phyloP scores from a whole-genome alignment of 1,140 invertebrate species.

The Aphidius ervi region DNA sequence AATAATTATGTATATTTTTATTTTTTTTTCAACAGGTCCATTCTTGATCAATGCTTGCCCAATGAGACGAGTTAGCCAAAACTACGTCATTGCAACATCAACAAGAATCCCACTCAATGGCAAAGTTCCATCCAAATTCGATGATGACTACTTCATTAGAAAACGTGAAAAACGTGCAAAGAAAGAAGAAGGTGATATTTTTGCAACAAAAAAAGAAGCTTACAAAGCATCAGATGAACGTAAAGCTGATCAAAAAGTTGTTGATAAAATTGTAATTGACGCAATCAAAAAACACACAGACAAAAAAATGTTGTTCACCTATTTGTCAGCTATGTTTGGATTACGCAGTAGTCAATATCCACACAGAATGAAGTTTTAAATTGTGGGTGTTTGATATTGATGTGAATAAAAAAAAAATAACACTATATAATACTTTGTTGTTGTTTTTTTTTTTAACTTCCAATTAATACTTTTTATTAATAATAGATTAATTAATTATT shows the following conservation, averaged over 20 bases:
- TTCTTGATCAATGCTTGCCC: slow-evolving; percentile 88
- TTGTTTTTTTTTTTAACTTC: too few species aligned
- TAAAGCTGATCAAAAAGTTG: slow-evolving; percentile 86
- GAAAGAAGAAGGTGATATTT: slow-evolving; percentile 84
- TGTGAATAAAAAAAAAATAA: too few species aligned
- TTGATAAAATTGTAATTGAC: slow-evolving; percentile 77
- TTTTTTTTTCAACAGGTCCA: slow-evolving; percentile 58
- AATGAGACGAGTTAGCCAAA: slow-evolving; percentile 89
- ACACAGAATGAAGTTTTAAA: slow-evolving; percentile 94
- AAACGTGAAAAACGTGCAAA: slow-evolving; percentile 67
- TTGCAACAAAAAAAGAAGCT: slow-evolving; percentile 82
- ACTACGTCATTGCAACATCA: slow-evolving; percentile 92
- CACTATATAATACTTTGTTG: too few species aligned
- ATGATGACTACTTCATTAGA: slow-evolving; percentile 92
- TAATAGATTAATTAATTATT: too few species aligned
- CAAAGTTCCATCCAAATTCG: slow-evolving; percentile 79
- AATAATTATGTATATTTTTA: too few species aligned
- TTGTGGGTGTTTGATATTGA: background rate
- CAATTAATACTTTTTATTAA: too few species aligned
- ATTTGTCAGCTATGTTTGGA: slow-evolving; percentile 88
- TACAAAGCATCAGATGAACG: slow-evolving; percentile 85
- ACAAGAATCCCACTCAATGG: slow-evolving; percentile 77
- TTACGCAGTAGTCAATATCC: slow-evolving; percentile 91
- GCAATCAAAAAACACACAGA: slow-evolving; percentile 80
- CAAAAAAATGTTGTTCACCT: slow-evolving; percentile 82